A percentile compares a stretch with the other conserved stretches of the same genome.
Evolutionary conservation across 2,888 invertebrate species (phyloP).

Genomic region (Onthophagus sagittarius): DNA sequence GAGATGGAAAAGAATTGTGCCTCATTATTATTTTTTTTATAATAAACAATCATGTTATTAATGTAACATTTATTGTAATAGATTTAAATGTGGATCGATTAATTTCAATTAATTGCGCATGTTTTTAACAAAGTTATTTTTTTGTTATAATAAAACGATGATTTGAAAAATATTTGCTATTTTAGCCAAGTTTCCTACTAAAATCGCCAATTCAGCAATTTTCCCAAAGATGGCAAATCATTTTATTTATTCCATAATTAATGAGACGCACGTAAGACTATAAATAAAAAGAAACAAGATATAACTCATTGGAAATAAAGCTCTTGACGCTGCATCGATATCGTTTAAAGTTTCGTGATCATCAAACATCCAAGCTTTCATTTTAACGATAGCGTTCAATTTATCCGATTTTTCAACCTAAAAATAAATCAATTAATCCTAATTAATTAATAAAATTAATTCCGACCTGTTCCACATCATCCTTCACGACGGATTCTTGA

Average conservation of each 20-base stretch:
- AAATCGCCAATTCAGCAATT: no score
- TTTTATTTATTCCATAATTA: neutral
- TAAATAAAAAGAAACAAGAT: constrained; percentile 27
- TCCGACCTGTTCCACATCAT: constrained; percentile 23
- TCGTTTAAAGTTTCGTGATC: constrained; percentile 23
- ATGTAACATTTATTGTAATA: neutral
- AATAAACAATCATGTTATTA: neutral
- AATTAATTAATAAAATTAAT: no score
- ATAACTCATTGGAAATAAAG: constrained; percentile 26
- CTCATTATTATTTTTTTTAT: neutral
- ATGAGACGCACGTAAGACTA: constrained; percentile 19
- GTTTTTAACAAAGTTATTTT: neutral
- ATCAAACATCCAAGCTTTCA: constrained; percentile 26
- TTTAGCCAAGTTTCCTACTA: no score
- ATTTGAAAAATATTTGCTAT: no score
- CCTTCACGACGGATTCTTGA: constrained; percentile 11
- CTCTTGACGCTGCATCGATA: constrained; percentile 25
- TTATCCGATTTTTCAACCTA: constrained; percentile 18
- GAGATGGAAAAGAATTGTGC: neutral
- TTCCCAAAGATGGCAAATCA: no score
- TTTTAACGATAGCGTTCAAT: constrained; percentile 18
- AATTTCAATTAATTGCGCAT: neutral
- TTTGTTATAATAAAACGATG: neutral
- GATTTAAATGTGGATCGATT: neutral
- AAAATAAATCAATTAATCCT: constrained; percentile 6